These are phyloP conservation scores for Arctia plantaginis DNA, from an alignment of 2,888 invertebrate species.

Conservation along the genomic window DNA sequence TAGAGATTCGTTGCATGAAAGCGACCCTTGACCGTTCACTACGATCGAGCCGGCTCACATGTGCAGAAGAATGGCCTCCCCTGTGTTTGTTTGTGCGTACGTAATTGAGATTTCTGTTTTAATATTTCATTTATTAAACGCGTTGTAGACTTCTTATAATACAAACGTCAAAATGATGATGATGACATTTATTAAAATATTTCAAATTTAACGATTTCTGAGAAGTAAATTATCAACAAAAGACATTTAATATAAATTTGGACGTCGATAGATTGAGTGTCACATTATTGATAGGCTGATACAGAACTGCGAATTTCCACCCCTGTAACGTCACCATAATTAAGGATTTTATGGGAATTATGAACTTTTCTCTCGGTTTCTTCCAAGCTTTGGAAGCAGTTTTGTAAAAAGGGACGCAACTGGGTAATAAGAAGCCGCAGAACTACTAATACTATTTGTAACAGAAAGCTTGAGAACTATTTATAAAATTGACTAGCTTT, in stretches of 20 bases:
- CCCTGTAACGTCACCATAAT: constrained; percentile 1
- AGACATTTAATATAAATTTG: background rate
- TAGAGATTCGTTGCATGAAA: background rate
- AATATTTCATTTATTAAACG: no score
- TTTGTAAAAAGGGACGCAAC: background rate
- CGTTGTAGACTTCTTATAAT: background rate
- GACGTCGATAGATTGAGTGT: background rate
- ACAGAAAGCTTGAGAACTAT: no score
- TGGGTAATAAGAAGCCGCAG: background rate
- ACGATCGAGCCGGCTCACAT: background rate
- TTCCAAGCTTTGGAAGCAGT: background rate
- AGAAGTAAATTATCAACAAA: background rate
- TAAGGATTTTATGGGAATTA: background rate
- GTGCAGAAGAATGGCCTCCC: background rate
- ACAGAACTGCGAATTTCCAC: background rate
- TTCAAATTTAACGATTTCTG: no score
- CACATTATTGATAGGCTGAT: background rate
- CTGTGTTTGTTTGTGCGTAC: background rate
- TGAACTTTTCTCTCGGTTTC: background rate
- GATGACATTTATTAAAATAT: background rate
- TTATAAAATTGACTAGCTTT: no score
- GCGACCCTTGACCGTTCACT: background rate
- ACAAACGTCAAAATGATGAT: background rate
- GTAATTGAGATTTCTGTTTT: no score
- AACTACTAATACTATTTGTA: no score